Evolutionary conservation across 2,113 vertebrate species (phyloP).

Genomic region (Noturus placidus): DNA sequence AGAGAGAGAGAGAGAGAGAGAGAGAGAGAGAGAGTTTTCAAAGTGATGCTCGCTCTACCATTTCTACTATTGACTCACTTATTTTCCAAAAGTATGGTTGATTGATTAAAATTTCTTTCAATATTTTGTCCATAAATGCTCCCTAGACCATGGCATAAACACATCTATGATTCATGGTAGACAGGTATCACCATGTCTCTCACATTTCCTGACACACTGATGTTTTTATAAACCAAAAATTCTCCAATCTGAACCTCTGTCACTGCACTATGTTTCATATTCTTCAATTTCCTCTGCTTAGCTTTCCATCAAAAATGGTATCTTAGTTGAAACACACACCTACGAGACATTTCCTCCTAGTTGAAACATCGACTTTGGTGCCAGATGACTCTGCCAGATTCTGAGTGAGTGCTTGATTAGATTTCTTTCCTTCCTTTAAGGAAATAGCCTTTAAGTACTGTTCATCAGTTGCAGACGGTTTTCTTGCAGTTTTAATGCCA

Average conservation of each 20-base stretch:
- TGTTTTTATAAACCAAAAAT: not conserved
- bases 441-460: not conserved
- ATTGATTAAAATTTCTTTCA: not conserved
- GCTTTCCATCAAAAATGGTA: no score
- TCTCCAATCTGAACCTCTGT: not conserved
- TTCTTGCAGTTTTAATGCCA: not conserved
- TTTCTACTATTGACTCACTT: not conserved
- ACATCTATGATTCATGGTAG: not conserved
- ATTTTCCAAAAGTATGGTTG: not conserved
- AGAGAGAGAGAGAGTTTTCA: not conserved
- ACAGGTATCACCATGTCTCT: not conserved
- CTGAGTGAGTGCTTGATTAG: not conserved
- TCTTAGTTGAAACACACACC: not conserved
- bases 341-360: not conserved
- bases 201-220: not conserved
- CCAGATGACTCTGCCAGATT: constrained; percentile 11
- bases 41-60: not conserved
- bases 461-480: constrained; percentile 3
- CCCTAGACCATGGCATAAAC: not conserved
- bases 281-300: not conserved
- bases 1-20: not conserved
- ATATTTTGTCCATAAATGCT: not conserved
- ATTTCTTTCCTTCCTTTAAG: constrained; percentile 10
- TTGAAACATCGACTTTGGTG: not conserved
- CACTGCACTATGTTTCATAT: not conserved